These are phyloP conservation scores for Brachynemurus nebulosus DNA, from an alignment of 2,888 invertebrate species.

Conservation along the genomic window DNA sequence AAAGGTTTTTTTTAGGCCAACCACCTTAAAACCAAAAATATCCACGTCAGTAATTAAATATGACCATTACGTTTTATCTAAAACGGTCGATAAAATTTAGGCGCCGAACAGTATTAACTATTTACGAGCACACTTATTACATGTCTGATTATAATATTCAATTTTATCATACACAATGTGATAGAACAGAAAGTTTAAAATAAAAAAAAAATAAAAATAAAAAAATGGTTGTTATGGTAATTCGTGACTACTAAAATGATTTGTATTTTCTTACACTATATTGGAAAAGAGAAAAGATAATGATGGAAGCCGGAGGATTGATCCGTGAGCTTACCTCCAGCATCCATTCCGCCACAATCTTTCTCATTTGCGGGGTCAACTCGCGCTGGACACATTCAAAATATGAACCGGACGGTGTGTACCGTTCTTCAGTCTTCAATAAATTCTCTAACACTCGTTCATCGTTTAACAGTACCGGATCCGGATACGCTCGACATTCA, in stretches of 20 bases:
- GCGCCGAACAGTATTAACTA: no score
- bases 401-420: conserved; percentile 60
- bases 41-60: no score
- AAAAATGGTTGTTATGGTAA: no score
- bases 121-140: no score
- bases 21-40: no score
- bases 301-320: conserved; percentile 15
- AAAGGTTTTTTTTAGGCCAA: no score
- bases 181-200: not conserved
- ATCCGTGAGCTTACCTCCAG: conserved; percentile 63
- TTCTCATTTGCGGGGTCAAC: conserved; percentile 81
- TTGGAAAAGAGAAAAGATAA: not conserved
- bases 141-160: no score
- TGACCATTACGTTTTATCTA: no score
- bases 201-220: no score
- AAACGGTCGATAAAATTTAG: no score
- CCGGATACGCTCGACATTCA: conserved; percentile 34
- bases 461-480: conserved; percentile 63
- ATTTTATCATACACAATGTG: not conserved
- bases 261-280: conserved; percentile 2
- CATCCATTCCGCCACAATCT: conserved; percentile 93
- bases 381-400: conserved; percentile 79
- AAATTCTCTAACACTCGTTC: conserved; percentile 66
- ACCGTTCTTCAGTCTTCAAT: conserved; percentile 73
- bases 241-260: no score